Conservation (phyloP, 2,888 invertebrate genomes). For the Argynnis bischoffii region DNA sequence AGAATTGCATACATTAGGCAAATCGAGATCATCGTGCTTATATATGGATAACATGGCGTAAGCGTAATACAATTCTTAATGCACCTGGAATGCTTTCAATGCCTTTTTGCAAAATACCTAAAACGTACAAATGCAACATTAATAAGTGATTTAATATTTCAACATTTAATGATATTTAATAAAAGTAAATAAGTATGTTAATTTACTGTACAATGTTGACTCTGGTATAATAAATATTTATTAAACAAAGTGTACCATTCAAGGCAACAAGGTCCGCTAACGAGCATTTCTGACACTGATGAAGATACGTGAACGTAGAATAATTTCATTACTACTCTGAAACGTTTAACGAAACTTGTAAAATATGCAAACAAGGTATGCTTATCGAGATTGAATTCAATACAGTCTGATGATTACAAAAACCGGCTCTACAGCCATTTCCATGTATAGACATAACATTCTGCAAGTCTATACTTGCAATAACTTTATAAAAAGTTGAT, state of each 20-base stretch:
- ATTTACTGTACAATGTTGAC: not conserved
- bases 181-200: not conserved
- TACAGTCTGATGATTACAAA: slow-evolving; percentile 61
- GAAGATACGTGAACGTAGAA: slow-evolving; percentile 27
- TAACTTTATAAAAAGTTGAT: slow-evolving; percentile 73
- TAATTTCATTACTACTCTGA: slow-evolving; percentile 34
- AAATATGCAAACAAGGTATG: slow-evolving; percentile 62
- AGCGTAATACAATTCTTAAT: not conserved
- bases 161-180: not conserved
- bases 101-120: not conserved
- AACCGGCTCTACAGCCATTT: slow-evolving; percentile 60
- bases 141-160: not conserved
- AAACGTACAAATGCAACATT: not conserved
- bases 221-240: not conserved
- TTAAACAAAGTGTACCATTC: slow-evolving; percentile 1
- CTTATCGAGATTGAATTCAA: slow-evolving; percentile 72
- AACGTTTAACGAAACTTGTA: slow-evolving; percentile 46
- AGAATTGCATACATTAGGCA: slow-evolving; percentile 12
- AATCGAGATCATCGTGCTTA: slow-evolving; percentile 6
- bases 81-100: not conserved
- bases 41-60: slow-evolving; percentile 1
- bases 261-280: not conserved
- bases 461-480: slow-evolving; percentile 69
- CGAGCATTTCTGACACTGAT: slow-evolving; percentile 16
- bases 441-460: slow-evolving; percentile 68